phyloP scores from a whole-genome alignment of 2,888 invertebrate species.

The Ornithoptera priamus region DNA sequence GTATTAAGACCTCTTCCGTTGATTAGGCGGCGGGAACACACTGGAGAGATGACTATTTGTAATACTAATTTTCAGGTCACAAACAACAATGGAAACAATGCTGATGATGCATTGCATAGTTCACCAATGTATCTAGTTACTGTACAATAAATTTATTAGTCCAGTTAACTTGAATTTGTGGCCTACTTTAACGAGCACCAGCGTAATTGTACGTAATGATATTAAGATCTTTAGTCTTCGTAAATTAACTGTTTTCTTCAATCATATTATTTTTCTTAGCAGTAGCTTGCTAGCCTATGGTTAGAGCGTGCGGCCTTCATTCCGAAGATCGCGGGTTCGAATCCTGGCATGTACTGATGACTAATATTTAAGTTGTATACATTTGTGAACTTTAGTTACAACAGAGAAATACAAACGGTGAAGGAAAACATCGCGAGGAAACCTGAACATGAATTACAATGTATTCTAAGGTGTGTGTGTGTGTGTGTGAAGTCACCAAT shows the following conservation, averaged over 20 bases:
- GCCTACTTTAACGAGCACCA: slow-evolving; percentile 41
- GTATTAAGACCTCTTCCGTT: background rate
- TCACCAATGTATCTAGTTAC: slow-evolving; percentile 70
- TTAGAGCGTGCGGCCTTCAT: no score
- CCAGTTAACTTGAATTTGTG: slow-evolving; percentile 72
- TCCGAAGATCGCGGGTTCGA: no score
- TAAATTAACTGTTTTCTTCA: background rate
- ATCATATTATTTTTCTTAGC: no score
- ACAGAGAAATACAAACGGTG: no score
- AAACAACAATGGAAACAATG: slow-evolving; percentile 47
- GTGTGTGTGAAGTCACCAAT: no score
- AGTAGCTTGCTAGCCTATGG: no score
- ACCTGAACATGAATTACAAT: no score
- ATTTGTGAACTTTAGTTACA: no score
- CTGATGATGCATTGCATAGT: slow-evolving; percentile 50
- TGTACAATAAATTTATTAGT: slow-evolving; percentile 74
- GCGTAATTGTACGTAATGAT: slow-evolving; percentile 41
- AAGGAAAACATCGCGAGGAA: no score
- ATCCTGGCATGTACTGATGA: no score
- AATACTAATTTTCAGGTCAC: background rate
- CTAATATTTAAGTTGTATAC: no score
- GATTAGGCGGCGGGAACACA: background rate
- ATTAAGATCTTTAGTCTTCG: background rate
- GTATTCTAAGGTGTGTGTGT: no score
- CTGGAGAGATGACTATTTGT: background rate